These are phyloP conservation scores for Drosophila nigricruria DNA, from an alignment of 2,888 invertebrate genomes.

Conservation along the genomic window DNA sequence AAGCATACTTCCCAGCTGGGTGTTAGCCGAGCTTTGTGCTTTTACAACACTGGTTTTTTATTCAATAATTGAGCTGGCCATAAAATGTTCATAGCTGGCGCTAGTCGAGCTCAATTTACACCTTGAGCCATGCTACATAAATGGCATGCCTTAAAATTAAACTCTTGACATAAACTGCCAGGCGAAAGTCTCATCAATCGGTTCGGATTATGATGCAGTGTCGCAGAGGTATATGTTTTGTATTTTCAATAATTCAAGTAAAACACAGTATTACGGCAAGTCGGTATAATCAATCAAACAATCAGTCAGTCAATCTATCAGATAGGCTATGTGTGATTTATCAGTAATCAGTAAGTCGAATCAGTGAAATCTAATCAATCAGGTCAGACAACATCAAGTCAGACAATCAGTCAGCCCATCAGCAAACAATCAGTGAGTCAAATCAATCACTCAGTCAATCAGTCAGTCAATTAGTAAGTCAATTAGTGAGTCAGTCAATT, in stretches of 20 bases:
- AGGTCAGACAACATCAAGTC: neutral
- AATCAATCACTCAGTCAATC: neutral
- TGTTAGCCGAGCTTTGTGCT: conserved; percentile 5
- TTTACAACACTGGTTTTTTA: conserved; percentile 26
- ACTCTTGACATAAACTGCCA: conserved; percentile 1
- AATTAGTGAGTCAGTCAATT: neutral
- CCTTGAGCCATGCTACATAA: conserved; percentile 12
- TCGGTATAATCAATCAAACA: neutral
- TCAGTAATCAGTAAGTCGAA: neutral
- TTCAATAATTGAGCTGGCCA: conserved; percentile 36
- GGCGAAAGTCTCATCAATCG: neutral
- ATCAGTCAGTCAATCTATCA: neutral
- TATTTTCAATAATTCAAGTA: too few species aligned
- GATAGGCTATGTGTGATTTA: too few species aligned
- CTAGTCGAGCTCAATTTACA: conserved; percentile 11
- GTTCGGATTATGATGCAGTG: neutral
- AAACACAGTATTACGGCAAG: too few species aligned
- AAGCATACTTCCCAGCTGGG: conserved; percentile 6
- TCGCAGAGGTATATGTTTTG: neutral
- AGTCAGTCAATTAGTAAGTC: neutral
- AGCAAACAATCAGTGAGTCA: neutral
- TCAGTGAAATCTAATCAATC: neutral
- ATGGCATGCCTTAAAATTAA: neutral
- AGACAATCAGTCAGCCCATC: neutral
- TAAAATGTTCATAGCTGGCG: conserved; percentile 26